Base-by-base conservation (phyloP, 2,797 vertebrate species). In the Lindbergichthys nudifrons region DNA sequence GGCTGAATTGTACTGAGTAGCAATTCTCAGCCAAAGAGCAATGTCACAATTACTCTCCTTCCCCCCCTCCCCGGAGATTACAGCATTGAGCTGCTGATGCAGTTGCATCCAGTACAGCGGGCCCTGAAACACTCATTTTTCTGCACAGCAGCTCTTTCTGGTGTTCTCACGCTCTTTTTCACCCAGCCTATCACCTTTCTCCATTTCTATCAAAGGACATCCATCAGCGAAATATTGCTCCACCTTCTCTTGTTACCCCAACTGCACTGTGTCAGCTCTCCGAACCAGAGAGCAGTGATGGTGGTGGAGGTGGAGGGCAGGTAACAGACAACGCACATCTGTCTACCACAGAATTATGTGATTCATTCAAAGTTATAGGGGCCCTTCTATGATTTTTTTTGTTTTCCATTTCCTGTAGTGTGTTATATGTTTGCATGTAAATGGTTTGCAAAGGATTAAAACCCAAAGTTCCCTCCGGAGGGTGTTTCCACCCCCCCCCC, bases 181-280 rank as follows among this genome's bases (percentile, higher is more conserved):
- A 23, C 58, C 58, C 75, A 85, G 80, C 90, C 86, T 92, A 92
- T 94, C 89, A 61, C 88, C 85, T 91, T 92, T 88, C 91, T 87
- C 73, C 73, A 46, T 85, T 82, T 82, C 82, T 77, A 88, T 92
- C 87, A 85, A 82, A 92, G 80, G 83, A 87, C 88, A 84, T 88
- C 88, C 84, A 93, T 95, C 94, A 95, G 94, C 91, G 89, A 94
- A 94, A 95, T 93, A 88, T 91, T 86, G 89, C 92, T 92, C 86
- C 82, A 85, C 77, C 87, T 80, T 87, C 90, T 94, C 88, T 65
- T 56, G 87, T 91, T 94, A 86, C 89, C 71, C 85, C 80, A 79
- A 51, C 90, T 85, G 81, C 75, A 84, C 85, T 86, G 84, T 86
- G 87, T 92, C 88, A 91, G 89, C 87, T 80, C 72, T 63, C 65